These are phyloP conservation scores for Drosophila buzzatii DNA, from an alignment of 2,888 invertebrate genomes.

Conservation along the genomic window DNA sequence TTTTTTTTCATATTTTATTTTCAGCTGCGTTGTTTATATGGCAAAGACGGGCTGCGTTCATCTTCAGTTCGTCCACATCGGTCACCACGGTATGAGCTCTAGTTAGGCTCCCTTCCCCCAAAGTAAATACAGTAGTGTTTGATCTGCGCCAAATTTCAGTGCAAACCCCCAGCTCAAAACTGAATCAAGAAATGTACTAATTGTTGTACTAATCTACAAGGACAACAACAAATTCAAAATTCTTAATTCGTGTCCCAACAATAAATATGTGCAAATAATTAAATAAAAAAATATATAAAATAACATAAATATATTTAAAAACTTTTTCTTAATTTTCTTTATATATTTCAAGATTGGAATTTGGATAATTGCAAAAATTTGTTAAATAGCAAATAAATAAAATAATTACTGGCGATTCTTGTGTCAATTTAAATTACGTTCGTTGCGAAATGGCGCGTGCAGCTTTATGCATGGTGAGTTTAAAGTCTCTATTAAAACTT, in stretches of 20 bases:
- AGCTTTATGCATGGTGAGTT: slow-evolving; percentile 85
- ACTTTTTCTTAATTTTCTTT: slow-evolving; percentile 53
- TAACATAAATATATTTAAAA: background rate
- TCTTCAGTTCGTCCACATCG: slow-evolving; percentile 86
- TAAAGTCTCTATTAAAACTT: background rate
- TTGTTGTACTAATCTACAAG: slow-evolving; percentile 43
- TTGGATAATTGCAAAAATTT: slow-evolving; percentile 69
- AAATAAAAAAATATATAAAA: background rate
- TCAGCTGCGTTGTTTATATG: slow-evolving; percentile 83
- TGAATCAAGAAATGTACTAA: slow-evolving; percentile 12
- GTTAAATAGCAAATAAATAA: slow-evolving; percentile 37
- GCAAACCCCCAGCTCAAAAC: slow-evolving; percentile 14
- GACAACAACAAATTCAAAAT: slow-evolving; percentile 38
- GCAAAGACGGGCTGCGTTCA: slow-evolving; percentile 84
- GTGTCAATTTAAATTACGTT: slow-evolving; percentile 67
- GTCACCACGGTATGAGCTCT: slow-evolving; percentile 85
- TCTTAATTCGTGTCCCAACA: slow-evolving; percentile 25
- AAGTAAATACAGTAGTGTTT: slow-evolving; percentile 55
- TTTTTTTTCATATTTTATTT: slow-evolving; percentile 30
- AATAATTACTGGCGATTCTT: slow-evolving; percentile 78
- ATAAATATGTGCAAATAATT: slow-evolving; percentile 31
- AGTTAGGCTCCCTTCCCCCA: slow-evolving; percentile 67
- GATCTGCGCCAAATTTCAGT: slow-evolving; percentile 35
- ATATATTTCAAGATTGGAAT: slow-evolving; percentile 73
- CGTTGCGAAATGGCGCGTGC: slow-evolving; percentile 85